Evolutionary conservation across 2,888 invertebrate genomes (phyloP), one percentile per base, ranked within the genome.

Genomic region (Lithophane semibrunnea): DNA sequence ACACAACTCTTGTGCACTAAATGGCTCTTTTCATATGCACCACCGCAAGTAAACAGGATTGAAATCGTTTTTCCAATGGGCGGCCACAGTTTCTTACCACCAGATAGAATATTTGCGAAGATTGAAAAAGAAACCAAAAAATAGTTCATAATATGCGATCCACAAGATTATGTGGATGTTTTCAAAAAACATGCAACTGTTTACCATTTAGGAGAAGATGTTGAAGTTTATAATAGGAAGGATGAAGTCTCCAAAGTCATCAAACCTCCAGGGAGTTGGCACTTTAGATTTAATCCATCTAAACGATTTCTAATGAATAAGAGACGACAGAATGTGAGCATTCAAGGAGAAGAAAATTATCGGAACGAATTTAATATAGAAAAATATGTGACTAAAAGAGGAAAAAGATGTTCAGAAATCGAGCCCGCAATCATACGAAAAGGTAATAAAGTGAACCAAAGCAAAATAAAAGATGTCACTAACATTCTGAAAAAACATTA

Each of bases 401-500:
- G 78, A 64, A 80, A 83, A 52, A 80, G 77, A 70, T 71, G 82
- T 69, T 75, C 68, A 73, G 73, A 84, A 75, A 69, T 82, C 52
- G 75, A 63, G 73, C 79, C 76, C 42, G 73, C 76, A 70, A 79
- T 83, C 64, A 73, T 82, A 63, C 78, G 47, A 83, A 82, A 66
- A 80, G 75, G 81, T 42, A 81, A 78, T 65, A 76, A 79, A 85
- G 80, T 82, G 66, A 83, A 85, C 42, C 56, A 67, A 77, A 73
- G 63, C 82, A 68, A 84, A 83, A 83, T 82, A 80, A 66, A 69
- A 79, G 86, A 86, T 78, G 80, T 85, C 58, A 75, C 80, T 67
- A 85, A 84, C 70, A 75, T 84, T 77, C 74, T 88, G 64, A 84
- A 82, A 60, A 85, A 86, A 72, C 85, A 85, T 70, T 85, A 80